Percentiles rank a stretch among this genome's conserved stretches.
These are phyloP conservation scores for Cyphomyrus discorhynchus DNA, from an alignment of 2,113 vertebrate genomes.

Conservation along the genomic window DNA sequence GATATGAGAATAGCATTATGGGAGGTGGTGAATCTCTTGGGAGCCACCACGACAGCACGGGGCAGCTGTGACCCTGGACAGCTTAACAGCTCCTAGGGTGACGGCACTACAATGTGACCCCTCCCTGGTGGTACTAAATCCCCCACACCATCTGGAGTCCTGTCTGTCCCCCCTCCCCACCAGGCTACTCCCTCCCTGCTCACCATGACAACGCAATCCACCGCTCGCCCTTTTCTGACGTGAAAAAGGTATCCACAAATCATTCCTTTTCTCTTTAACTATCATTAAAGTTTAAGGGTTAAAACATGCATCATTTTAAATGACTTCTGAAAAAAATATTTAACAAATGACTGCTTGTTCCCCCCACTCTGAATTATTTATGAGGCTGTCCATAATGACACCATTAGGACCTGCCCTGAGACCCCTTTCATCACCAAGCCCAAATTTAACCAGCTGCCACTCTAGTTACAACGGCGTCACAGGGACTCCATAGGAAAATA, in stretches of 20 bases:
- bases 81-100: background rate
- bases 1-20: background rate
- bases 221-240: background rate
- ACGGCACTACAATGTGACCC: background rate
- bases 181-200: background rate
- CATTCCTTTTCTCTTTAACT: background rate
- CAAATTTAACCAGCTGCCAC: background rate
- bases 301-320: background rate
- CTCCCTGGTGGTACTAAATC: background rate
- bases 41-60: background rate
- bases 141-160: constrained; percentile 9
- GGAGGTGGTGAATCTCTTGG: background rate
- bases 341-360: background rate
- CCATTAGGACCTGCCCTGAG: background rate
- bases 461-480: no score
- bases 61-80: background rate
- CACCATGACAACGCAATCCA: background rate
- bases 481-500: background rate
- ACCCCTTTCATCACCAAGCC: constrained; percentile 11
- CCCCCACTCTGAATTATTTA: constrained; percentile 16
- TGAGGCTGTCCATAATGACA: constrained; percentile 13
- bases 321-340: background rate
- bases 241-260: background rate
- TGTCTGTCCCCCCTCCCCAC: background rate
- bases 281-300: background rate